These are phyloP conservation scores for Drosophila setosimentum DNA, from an alignment of 2,888 invertebrate genomes.

Conservation along the genomic window DNA sequence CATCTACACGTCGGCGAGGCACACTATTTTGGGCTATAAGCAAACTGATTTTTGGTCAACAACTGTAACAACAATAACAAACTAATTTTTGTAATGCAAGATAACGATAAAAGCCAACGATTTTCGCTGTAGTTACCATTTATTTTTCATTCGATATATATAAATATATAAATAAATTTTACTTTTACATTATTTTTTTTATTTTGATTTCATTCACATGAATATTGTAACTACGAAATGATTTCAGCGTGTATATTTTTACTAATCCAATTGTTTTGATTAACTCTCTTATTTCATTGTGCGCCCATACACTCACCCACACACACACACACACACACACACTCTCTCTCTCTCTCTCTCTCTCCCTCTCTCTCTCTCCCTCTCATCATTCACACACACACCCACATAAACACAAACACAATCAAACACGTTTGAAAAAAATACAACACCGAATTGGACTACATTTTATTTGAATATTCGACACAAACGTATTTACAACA, in stretches of 20 bases:
- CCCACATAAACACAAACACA: slow-evolving; percentile 10
- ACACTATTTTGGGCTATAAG: slow-evolving; percentile 48
- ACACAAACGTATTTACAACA: slow-evolving; percentile 31
- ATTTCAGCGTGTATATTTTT: slow-evolving; percentile 53
- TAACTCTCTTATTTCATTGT: slow-evolving; percentile 79
- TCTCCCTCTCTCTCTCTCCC: background rate
- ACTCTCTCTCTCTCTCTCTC: background rate
- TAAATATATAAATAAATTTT: slow-evolving; percentile 19
- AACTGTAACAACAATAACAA: slow-evolving; percentile 18
- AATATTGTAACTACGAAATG: slow-evolving; percentile 48
- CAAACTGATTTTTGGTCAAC: slow-evolving; percentile 49
- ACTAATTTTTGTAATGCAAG: slow-evolving; percentile 43
- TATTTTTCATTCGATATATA: slow-evolving; percentile 37
- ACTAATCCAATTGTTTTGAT: slow-evolving; percentile 80
- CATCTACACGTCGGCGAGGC: slow-evolving; percentile 52
- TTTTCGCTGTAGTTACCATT: slow-evolving; percentile 47
- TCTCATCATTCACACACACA: slow-evolving; percentile 28
- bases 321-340: slow-evolving; percentile 15
- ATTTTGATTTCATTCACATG: slow-evolving; percentile 44
- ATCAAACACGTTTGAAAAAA: slow-evolving; percentile 70
- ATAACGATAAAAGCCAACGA: slow-evolving; percentile 53
- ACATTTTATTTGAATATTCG: slow-evolving; percentile 20
- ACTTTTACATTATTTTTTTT: slow-evolving; percentile 26
- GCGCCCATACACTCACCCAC: slow-evolving; percentile 45
- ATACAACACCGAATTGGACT: slow-evolving; percentile 46